Evolutionary conservation across 2,797 vertebrate species (phyloP).

Genomic region (Geotrypetes seraphini): DNA sequence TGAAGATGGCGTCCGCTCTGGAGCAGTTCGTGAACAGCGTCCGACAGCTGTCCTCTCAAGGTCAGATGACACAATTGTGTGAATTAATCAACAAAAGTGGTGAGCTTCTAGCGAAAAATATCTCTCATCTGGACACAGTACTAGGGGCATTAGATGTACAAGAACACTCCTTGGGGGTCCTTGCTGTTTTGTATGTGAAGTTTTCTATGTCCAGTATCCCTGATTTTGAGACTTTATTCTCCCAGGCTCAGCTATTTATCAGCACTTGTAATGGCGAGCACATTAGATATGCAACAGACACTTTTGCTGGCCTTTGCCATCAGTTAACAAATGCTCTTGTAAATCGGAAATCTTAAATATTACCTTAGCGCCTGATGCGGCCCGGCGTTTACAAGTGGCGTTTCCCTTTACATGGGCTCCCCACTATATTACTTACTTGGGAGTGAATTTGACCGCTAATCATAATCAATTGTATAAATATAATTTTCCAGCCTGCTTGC

Average conservation of each 20-base stretch:
- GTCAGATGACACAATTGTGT: conserved; percentile 97
- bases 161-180: conserved; percentile 91
- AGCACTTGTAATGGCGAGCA: conserved; percentile 97
- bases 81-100: conserved; percentile 98
- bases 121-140: conserved; percentile 96
- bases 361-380: too few species aligned
- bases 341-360: too few species aligned
- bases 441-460: too few species aligned
- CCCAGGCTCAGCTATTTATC: conserved; percentile 97
- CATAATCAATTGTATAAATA: too few species aligned
- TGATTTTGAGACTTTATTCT: conserved; percentile 96
- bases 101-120: conserved; percentile 94
- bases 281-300: conserved; percentile 98
- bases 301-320: conserved; percentile 97
- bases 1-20: conserved; percentile 96
- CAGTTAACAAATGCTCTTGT: conserved; percentile 97
- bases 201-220: conserved; percentile 99
- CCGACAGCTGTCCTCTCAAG: conserved; percentile 96
- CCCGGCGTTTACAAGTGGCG: too few species aligned
- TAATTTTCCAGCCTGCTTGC: too few species aligned
- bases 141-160: conserved; percentile 95
- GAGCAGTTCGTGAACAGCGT: conserved; percentile 98
- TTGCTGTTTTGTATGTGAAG: conserved; percentile 98
- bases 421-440: too few species aligned
- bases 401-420: too few species aligned